Evolutionary conservation across 2,888 invertebrate species (phyloP).

Genomic region (Pterostichus madidus): DNA sequence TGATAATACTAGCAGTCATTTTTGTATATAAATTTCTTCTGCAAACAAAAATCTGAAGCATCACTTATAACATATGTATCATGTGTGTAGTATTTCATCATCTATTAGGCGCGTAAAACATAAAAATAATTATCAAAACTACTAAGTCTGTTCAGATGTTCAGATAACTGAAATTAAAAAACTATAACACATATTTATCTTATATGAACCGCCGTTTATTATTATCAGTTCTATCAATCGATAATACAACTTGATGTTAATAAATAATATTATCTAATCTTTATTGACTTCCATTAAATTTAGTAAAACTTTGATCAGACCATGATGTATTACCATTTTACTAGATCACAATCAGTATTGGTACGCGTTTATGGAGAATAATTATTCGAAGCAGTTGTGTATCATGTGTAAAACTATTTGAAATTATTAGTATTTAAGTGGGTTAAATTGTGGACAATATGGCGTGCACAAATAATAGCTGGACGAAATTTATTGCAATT

Average conservation of each 20-base stretch:
- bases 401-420: conserved; percentile 4
- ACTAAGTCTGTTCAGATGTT: too few relatives aligned
- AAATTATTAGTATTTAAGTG: conserved; percentile 24
- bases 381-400: not conserved
- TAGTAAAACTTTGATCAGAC: not conserved
- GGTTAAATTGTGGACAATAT: conserved; percentile 23
- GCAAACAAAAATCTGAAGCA: too few relatives aligned
- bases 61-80: too few relatives aligned
- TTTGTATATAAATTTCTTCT: too few relatives aligned
- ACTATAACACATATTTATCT: not conserved
- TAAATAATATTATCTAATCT: conserved; percentile 43
- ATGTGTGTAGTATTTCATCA: too few relatives aligned
- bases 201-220: not conserved
- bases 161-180: too few relatives aligned
- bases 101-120: too few relatives aligned
- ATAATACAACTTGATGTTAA: conserved; percentile 3
- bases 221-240: conserved; percentile 12
- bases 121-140: too few relatives aligned
- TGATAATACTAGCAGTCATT: too few relatives aligned
- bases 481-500: conserved; percentile 11
- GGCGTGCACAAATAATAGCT: conserved; percentile 20
- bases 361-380: not conserved
- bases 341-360: not conserved
- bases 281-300: conserved; percentile 32
- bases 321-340: not conserved